These are phyloP conservation scores for Scytalopus superciliaris DNA, from an alignment of 2,113 vertebrate species.

Conservation along the genomic window DNA sequence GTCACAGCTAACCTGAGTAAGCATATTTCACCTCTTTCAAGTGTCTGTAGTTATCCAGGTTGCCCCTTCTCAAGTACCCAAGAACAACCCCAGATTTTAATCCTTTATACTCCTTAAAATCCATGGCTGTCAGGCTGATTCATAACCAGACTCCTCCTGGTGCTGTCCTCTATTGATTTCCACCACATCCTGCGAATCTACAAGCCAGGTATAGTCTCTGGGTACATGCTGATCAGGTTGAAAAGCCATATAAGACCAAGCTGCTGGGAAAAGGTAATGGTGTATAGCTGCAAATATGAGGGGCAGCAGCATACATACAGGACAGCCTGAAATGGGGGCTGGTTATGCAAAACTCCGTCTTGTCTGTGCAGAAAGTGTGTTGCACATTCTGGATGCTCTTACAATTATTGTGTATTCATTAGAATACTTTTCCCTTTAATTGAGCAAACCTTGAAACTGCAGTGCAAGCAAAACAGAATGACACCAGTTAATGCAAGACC, in stretches of 20 bases:
- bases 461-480: background rate
- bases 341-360: background rate
- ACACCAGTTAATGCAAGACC: background rate
- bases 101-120: background rate
- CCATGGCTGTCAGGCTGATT: background rate
- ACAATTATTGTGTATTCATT: background rate
- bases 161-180: background rate
- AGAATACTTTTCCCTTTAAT: background rate
- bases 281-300: background rate
- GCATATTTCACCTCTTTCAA: background rate
- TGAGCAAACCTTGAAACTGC: background rate
- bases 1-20: rapidly evolving
- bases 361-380: background rate
- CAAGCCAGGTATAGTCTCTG: background rate
- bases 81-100: background rate
- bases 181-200: rapidly evolving
- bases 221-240: background rate
- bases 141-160: background rate
- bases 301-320: background rate
- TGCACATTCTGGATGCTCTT: background rate
- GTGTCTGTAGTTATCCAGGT: background rate
- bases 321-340: background rate
- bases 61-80: background rate
- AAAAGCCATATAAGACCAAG: background rate
- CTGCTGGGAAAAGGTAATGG: background rate